These are phyloP conservation scores for Cryptocephalus moraei DNA, from an alignment of 2,888 invertebrate genomes.

Conservation along the genomic window DNA sequence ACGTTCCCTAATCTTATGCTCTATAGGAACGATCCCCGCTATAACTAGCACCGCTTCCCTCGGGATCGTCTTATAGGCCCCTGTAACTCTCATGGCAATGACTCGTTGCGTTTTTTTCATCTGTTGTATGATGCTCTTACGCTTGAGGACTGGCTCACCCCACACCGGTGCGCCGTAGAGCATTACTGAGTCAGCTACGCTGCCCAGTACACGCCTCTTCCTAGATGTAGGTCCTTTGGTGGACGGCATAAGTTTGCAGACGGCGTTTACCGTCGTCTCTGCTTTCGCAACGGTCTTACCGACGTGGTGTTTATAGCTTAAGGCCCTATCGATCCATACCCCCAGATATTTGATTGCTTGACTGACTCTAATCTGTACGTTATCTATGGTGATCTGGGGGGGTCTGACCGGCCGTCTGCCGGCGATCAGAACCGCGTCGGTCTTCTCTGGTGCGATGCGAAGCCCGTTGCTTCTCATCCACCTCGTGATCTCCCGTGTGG, in stretches of 20 bases:
- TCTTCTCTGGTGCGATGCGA: not conserved
- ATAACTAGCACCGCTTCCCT: too few relatives aligned
- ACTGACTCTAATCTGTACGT: not conserved
- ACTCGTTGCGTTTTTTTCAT: too few relatives aligned
- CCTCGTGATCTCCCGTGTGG: not conserved
- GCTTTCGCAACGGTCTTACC: slow-evolving; percentile 9
- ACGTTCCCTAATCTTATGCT: too few relatives aligned
- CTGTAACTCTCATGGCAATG: too few relatives aligned
- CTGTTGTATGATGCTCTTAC: too few relatives aligned
- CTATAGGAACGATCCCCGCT: too few relatives aligned
- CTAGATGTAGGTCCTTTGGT: slow-evolving; percentile 1
- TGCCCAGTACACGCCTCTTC: slow-evolving; percentile 3
- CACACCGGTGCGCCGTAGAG: slow-evolving; percentile 8
- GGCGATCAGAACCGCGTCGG: slow-evolving; percentile 1
- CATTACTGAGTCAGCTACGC: slow-evolving; percentile 4
- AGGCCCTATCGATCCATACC: slow-evolving; percentile 9
- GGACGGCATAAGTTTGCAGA: slow-evolving; percentile 16
- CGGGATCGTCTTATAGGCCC: too few relatives aligned
- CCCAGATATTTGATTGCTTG: slow-evolving; percentile 16
- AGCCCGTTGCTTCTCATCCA: not conserved
- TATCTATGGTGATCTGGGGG: too few relatives aligned
- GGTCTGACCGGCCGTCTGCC: not conserved
- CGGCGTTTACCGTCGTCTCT: slow-evolving; percentile 4
- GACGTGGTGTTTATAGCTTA: slow-evolving; percentile 13
- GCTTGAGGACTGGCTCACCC: not conserved